Evolutionary conservation across 1,140 invertebrate species (phyloP), one percentile per base, ranked within the genome.

Genomic region (Apis mellifera): DNA sequence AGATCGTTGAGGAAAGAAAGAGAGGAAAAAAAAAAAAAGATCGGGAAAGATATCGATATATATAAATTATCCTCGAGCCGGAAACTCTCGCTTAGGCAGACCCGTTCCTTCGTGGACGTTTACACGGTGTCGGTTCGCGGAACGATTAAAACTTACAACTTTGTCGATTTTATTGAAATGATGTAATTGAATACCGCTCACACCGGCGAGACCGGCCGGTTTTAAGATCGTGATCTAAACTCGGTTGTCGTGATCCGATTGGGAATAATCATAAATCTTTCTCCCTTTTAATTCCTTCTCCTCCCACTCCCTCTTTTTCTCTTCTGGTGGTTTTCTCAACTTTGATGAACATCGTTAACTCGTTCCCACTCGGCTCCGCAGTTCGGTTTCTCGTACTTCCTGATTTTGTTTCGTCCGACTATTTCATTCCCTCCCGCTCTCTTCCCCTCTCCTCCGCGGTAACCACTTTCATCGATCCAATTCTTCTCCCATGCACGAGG

Each of bases 261-360:
- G n/a, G 2, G 57, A 77, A 62, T 77, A 50, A 77, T 77, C 73
- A 77, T 82, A 70, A 82, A 82, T 82, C 72, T 82, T 52, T 12
- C 69, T 69, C 64, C 48, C 9, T 54, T 55, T 76, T 76, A 54
- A 76, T 82, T 62, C 62, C 48, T 62, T 62, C 9, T 5, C 42
- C 23, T 55, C 19, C 19, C 23, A 23, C 60, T 15, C 60, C 23
- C 60, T n/a, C 26, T 23, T 26, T 62, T 15, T 62, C 13, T 9
- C 13, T n/a, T 60, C 59, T 32, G 59, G n/a, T 68, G 64, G 68
- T 81, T 52, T 32, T 54, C 72, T 62, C 57, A 75, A 81, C 64
- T 75, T 81, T 74, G 79, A 76, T 52, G 79, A 81, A 75, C 79
- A 81, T 76, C 72, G 79, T 81, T 81, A 81, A 81, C 71, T 76